Conservation (phyloP, 2,797 vertebrate species). For the Neosilurus mollespiculum region DNA sequence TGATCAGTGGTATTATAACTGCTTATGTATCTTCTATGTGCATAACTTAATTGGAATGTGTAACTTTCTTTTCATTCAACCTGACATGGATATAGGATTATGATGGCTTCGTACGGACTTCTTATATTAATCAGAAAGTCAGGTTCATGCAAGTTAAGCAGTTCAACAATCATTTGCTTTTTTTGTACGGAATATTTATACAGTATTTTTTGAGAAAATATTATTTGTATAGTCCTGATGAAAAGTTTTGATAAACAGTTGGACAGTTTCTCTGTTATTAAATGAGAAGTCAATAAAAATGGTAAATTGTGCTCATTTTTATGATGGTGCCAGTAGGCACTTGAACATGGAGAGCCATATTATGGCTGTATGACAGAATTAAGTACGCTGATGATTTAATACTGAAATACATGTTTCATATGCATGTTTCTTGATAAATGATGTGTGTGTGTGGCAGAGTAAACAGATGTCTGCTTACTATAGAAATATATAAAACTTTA, state of each 20-base stretch:
- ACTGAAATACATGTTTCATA: conserved; percentile 55
- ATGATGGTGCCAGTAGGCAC: conserved; percentile 1
- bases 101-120: no score
- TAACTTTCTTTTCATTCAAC: no score
- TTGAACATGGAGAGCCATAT: background rate
- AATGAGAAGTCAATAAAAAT: background rate
- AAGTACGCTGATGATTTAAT: conserved; percentile 24
- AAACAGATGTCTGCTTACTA: background rate
- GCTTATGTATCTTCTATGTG: background rate
- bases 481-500: background rate
- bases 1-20: background rate
- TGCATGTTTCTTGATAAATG: conserved; percentile 68
- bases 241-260: background rate
- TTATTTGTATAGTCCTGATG: background rate
- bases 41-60: background rate
- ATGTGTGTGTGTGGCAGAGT: background rate
- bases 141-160: no score
- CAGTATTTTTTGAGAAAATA: no score
- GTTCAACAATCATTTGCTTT: no score
- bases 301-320: background rate
- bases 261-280: background rate
- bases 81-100: no score
- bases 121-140: no score
- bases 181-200: no score
- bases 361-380: background rate